Evolutionary conservation across 2,113 vertebrate genomes (phyloP), one percentile per base, ranked within the genome.

Genomic region (Falcunculus frontatus): DNA sequence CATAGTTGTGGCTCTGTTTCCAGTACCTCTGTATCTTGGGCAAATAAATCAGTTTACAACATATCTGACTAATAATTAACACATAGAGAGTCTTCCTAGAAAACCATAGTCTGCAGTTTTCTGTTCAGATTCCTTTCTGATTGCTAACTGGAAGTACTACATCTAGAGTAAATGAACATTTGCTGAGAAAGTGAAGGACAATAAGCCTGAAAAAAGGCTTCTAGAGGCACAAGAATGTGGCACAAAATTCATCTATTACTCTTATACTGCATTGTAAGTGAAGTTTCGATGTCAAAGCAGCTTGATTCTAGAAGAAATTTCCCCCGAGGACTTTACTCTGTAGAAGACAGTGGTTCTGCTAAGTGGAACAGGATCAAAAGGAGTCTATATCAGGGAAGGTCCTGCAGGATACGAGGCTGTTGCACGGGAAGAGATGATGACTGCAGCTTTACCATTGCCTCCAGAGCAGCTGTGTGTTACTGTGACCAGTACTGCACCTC

Each of bases 41-140:
- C 76, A 97, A 98, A 97, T 90, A 97, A 80, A 94, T 74, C 62
- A 70, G 85, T 93, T 96, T 97, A 93, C 91, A 95, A 93, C 89
- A 78, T 73, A 87, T 86, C 85, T 97, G 97, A 95, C 95, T 98
- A 98, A 98, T 98, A 79, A 97, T 98, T 98, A 98, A 98, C 97
- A 14, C 33, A 69, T 82, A 69, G 33, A 81, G 62, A 90, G 46
- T 84, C 76, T 93, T 95, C 64, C 77, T 94, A 93, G 80, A 92
- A 97, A 96, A 93, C 27, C 3, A 5, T 52, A 85, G 53, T 79
- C 89, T 87, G 89, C 83, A 81, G 64, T 65, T 95, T 97, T 95
- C 87, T 68, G 41, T 85, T 84, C 62, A 64, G 50, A 53, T 72
- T 65, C 91, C 56, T 82, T 92, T 92, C 75, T 84, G 60, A 69